A percentile compares a stretch with the other conserved stretches of the same genome.
phyloP scores from a whole-genome alignment of 2,113 vertebrate species.

The Entomyzon cyanotis region DNA sequence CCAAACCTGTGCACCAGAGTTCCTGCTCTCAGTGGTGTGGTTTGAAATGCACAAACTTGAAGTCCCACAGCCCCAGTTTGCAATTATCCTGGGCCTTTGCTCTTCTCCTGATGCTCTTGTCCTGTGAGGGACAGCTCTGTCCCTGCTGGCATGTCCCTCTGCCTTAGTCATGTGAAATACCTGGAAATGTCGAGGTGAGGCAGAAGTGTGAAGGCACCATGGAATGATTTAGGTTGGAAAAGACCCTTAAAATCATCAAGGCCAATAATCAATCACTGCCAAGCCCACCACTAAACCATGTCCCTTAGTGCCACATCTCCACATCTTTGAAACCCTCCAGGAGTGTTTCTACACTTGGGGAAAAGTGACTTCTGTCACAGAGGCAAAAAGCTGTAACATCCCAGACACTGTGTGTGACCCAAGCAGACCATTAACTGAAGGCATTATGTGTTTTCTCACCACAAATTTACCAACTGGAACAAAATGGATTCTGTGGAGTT shows the following conservation, averaged over 20 bases:
- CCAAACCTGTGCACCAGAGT: neutral
- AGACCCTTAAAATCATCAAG: neutral
- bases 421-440: neutral
- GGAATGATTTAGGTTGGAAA: neutral
- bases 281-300: neutral
- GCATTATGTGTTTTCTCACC: neutral
- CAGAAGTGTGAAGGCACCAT: neutral
- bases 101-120: neutral
- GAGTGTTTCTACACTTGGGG: neutral
- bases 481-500: neutral
- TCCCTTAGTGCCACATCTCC: neutral
- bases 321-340: neutral
- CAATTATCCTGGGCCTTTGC: neutral
- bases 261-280: neutral
- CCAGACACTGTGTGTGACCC: neutral
- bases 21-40: neutral
- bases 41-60: neutral
- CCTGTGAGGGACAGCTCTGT: neutral
- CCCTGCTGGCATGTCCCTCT: neutral
- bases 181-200: neutral
- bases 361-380: neutral
- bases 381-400: neutral
- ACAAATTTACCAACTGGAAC: neutral
- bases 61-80: fast-evolving
- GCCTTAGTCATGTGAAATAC: neutral